Conservation (phyloP, 2,797 vertebrate genomes). For the Ispidina picta region DNA sequence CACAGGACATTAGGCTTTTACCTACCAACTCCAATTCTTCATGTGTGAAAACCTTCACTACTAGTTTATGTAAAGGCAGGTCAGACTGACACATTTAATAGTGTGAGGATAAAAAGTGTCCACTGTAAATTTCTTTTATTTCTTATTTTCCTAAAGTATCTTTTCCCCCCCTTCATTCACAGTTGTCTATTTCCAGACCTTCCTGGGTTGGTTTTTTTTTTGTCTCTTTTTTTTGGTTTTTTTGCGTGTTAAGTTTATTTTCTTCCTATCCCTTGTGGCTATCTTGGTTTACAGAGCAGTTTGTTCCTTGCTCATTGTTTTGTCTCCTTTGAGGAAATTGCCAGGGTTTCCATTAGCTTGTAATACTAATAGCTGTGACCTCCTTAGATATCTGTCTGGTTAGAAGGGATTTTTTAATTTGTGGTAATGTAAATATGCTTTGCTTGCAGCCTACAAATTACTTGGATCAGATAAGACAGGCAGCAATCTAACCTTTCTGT, state of each 20-base stretch:
- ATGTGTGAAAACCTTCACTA: background rate
- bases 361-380: constrained; percentile 18
- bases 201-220: background rate
- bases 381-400: constrained; percentile 15
- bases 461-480: constrained; percentile 4
- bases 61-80: background rate
- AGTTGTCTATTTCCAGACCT: background rate
- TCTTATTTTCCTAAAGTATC: background rate
- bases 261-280: constrained; percentile 6
- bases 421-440: constrained; percentile 24
- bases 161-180: background rate
- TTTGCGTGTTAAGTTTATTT: constrained; percentile 18
- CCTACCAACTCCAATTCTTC: accelerated
- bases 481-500: background rate
- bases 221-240: background rate
- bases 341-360: constrained; percentile 43
- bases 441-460: constrained; percentile 23
- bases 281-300: constrained; percentile 17
- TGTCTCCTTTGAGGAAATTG: constrained; percentile 46
- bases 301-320: constrained; percentile 38
- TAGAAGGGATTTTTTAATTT: constrained; percentile 41
- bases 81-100: background rate
- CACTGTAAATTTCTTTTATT: background rate
- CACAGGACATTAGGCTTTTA: background rate
- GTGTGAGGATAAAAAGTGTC: background rate